Evolutionary conservation across 2,113 vertebrate species (phyloP).

Genomic region (Propithecus coquereli): DNA sequence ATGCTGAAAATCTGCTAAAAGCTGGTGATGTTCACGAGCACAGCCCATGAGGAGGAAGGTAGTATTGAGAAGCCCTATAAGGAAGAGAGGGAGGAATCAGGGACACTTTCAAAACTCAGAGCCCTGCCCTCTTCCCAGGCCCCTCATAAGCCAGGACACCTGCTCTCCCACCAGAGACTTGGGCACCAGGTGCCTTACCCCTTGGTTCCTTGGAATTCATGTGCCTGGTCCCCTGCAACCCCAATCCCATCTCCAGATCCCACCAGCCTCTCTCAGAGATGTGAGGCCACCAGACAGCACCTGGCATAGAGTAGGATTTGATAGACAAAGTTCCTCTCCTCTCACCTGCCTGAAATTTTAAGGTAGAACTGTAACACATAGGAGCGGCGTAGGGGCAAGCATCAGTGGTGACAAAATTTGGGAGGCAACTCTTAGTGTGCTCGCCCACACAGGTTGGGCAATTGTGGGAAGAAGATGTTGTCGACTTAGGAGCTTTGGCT

Average conservation of each 20-base stretch:
- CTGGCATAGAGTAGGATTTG: not conserved
- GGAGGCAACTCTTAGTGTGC: constrained; percentile 36
- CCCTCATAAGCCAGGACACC: not conserved
- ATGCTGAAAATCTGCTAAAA: constrained; percentile 39
- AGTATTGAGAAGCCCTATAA: constrained; percentile 59
- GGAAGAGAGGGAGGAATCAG: not conserved
- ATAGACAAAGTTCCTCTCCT: not conserved
- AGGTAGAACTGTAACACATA: constrained; percentile 57
- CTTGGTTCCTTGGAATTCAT: not conserved
- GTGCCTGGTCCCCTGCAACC: not conserved
- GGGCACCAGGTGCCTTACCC: not conserved
- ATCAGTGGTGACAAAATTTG: constrained; percentile 15
- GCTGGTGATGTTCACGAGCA: not conserved
- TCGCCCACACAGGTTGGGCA: constrained; percentile 60
- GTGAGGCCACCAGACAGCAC: not conserved
- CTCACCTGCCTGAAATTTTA: constrained; percentile 66
- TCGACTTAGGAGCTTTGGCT: not conserved
- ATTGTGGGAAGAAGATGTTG: not conserved
- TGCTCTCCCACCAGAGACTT: not conserved
- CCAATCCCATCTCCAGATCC: not conserved
- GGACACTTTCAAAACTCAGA: not conserved
- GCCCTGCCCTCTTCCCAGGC: not conserved
- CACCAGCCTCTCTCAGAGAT: not conserved
- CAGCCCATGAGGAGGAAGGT: constrained; percentile 72
- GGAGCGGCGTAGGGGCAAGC: not conserved